These are phyloP conservation scores for Phasianus colchicus DNA, from an alignment of 2,113 vertebrate species.

Conservation along the genomic window DNA sequence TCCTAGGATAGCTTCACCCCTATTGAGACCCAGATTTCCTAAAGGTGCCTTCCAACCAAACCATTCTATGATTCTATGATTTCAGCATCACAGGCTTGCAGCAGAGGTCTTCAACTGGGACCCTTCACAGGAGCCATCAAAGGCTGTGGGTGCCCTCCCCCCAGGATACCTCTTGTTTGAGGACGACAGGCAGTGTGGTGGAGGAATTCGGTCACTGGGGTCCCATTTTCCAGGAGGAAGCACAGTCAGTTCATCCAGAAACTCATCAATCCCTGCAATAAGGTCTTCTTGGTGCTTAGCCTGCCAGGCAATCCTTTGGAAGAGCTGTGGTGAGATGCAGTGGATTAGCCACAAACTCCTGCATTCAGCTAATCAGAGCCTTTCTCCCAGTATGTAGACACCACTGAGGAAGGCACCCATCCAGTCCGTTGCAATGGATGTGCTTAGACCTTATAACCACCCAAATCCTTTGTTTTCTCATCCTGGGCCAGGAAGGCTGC, in stretches of 20 bases:
- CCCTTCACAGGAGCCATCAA: not conserved
- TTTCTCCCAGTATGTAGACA: not conserved
- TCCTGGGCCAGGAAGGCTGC: not conserved
- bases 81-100: not conserved
- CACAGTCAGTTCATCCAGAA: constrained; percentile 79
- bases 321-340: constrained; percentile 63
- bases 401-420: not conserved
- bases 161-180: constrained; percentile 73
- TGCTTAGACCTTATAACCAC: not conserved
- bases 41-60: too few species aligned
- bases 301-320: constrained; percentile 71
- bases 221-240: constrained; percentile 84
- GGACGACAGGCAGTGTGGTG: constrained; percentile 59
- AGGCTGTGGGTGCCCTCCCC: not conserved
- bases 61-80: too few species aligned
- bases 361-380: accelerated
- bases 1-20: not conserved
- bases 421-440: not conserved
- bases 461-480: not conserved
- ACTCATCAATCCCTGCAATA: constrained; percentile 72
- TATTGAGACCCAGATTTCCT: not conserved
- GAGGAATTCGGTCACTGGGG: constrained; percentile 74
- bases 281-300: constrained; percentile 73
- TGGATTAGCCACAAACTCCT: not conserved
- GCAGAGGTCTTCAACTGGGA: not conserved